phyloP scores from a whole-genome alignment of 2,113 vertebrate genomes.

The Sardina pilchardus region DNA sequence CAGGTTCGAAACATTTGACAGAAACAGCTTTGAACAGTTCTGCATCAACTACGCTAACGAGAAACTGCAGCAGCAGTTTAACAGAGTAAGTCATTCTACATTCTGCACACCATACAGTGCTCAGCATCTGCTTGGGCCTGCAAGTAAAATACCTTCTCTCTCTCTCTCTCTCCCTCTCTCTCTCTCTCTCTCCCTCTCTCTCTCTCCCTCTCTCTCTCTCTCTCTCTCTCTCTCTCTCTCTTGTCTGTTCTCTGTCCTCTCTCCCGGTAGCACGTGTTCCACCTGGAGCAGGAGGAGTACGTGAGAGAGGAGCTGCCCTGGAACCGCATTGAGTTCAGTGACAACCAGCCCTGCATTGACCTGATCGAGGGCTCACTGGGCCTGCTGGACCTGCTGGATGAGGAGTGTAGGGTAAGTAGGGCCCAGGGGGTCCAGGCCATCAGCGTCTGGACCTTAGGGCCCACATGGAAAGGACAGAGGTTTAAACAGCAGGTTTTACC shows the following conservation, averaged over 20 bases:
- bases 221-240: no score
- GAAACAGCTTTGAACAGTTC: constrained; percentile 83
- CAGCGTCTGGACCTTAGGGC: no score
- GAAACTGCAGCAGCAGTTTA: constrained; percentile 81
- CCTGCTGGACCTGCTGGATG: constrained; percentile 77
- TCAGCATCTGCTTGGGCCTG: neutral
- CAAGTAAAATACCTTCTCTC: neutral
- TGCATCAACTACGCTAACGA: constrained; percentile 83
- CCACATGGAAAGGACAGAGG: neutral
- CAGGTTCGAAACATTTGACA: constrained; percentile 80
- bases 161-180: no score
- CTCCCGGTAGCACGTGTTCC: constrained; percentile 73
- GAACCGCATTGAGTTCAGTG: constrained; percentile 74
- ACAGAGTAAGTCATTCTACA: constrained; percentile 65
- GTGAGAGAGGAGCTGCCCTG: constrained; percentile 75
- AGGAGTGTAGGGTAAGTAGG: constrained; percentile 73
- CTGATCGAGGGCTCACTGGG: constrained; percentile 75
- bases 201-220: no score
- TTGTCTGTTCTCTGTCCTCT: neutral
- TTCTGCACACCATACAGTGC: neutral
- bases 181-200: no score
- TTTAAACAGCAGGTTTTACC: neutral
- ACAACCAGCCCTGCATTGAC: constrained; percentile 76
- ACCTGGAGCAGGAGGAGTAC: constrained; percentile 81
- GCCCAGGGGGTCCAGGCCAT: neutral